These are phyloP conservation scores for Psittacula derbiana DNA, from an alignment of 2,797 vertebrate genomes.

Conservation along the genomic window DNA sequence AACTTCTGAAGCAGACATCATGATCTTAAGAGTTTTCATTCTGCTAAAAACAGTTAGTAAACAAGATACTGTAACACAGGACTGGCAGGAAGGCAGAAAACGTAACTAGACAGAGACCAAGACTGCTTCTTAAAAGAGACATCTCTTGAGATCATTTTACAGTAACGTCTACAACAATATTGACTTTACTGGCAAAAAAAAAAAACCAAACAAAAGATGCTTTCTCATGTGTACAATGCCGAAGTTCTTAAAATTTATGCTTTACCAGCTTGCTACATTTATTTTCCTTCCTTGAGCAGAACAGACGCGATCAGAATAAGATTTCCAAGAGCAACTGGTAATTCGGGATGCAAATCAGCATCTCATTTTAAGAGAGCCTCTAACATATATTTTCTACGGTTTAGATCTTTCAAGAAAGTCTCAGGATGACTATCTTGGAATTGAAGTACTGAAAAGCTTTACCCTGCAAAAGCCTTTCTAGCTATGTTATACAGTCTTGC, in stretches of 20 bases:
- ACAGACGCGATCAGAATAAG: background rate
- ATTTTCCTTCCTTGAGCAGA: background rate
- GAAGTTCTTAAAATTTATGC: background rate
- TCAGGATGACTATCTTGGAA: background rate
- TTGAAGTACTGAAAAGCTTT: background rate
- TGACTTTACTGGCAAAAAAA: background rate
- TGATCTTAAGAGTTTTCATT: background rate
- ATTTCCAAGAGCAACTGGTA: background rate
- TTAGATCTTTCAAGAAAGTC: background rate
- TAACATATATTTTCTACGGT: background rate
- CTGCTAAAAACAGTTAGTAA: background rate
- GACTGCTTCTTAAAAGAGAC: background rate
- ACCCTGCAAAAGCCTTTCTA: background rate
- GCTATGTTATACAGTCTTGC: background rate
- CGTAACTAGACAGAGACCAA: background rate
- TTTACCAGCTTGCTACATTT: background rate
- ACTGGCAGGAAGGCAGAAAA: background rate
- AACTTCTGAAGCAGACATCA: background rate
- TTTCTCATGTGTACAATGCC: background rate
- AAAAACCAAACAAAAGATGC: background rate
- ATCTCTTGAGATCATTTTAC: background rate
- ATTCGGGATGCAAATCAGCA: background rate
- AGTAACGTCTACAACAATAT: background rate
- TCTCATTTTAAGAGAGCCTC: background rate
- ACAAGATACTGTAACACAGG: background rate